Base-by-base conservation (phyloP, 2,888 invertebrate genomes). In the Adelognathus sp. region DNA sequence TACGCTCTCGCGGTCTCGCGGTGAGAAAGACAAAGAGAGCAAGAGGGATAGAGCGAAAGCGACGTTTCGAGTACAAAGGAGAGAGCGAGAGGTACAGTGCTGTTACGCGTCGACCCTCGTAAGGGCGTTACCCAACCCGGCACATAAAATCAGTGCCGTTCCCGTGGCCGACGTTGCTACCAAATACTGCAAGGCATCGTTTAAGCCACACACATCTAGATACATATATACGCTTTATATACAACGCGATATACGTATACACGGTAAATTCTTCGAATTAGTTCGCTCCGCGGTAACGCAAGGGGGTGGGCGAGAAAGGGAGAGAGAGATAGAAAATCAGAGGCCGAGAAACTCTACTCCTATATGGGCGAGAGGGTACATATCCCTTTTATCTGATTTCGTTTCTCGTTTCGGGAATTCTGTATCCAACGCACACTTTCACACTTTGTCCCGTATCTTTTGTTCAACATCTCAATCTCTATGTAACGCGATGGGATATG, bases 341-440 rank as follows among this genome's bases (percentile, higher is more conserved):
- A 7, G 11, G 52, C 52, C 21, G 50, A 50, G 50, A 50, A 50
- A 50, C 21, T 21, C 21, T 50, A 18, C 21, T n/a, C n/a, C n/a
- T n/a, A n/a, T n/a, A n/a, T n/a, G n/a, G n/a, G n/a, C 50, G 50
- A 14, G 39, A 41, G 21, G 21, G 21, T 50, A 18, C 21, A n/a
- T 41, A 50, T 50, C 24, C 18, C 50, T 21, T 78, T 78, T 78
- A 78, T 78, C 78, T 78, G 78, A 78, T 78, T 78, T 74, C 69
- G 78, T 70, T 78, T 78, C 78, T 78, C 78, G 70, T 78, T 78
- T 78, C 74, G 70, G 44, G 74, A 74, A 78, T 78, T 78, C 74
- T 64, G 63, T 60, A 67, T 39, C 36, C 69, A 52, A 31, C 54
- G 58, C 46, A 41, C 70, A 56, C 58, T 64, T 69, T 70, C 64